Evolutionary conservation across 64 coral and sea anemone genomes (phyloP).

Genomic region (Trachythela sp.): DNA sequence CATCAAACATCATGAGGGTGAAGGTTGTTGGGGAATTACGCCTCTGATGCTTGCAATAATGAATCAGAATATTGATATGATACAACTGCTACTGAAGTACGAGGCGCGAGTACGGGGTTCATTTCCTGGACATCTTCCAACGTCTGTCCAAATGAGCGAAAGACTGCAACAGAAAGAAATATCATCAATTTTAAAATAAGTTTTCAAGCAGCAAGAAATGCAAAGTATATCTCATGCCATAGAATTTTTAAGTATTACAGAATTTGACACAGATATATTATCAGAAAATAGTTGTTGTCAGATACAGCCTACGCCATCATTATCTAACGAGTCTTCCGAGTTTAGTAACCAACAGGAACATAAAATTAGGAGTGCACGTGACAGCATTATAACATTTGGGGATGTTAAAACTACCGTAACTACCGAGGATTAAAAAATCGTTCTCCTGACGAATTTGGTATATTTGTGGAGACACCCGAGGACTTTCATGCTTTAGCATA

Average conservation of each 20-base stretch:
- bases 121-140: slow-evolving; percentile 12
- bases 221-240: too few species aligned
- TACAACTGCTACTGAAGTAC: slow-evolving; percentile 27
- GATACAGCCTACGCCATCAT: too few species aligned
- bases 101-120: not conserved
- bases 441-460: not conserved
- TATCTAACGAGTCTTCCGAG: too few species aligned
- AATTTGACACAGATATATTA: too few species aligned
- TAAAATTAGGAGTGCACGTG: too few species aligned
- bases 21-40: slow-evolving; percentile 27
- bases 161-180: slow-evolving; percentile 3
- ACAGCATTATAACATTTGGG: not conserved
- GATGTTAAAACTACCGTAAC: not conserved
- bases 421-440: not conserved
- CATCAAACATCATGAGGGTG: slow-evolving; percentile 8
- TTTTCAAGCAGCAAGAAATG: not conserved
- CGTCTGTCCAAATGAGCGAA: not conserved
- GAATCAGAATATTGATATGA: not conserved
- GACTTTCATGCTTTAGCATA: not conserved
- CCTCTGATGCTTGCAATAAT: slow-evolving; percentile 28
- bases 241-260: too few species aligned
- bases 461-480: not conserved
- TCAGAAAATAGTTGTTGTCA: too few species aligned
- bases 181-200: not conserved
- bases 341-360: too few species aligned